Conservation (phyloP, 2,888 invertebrate species). For the Ecdyonurus torrentis region DNA sequence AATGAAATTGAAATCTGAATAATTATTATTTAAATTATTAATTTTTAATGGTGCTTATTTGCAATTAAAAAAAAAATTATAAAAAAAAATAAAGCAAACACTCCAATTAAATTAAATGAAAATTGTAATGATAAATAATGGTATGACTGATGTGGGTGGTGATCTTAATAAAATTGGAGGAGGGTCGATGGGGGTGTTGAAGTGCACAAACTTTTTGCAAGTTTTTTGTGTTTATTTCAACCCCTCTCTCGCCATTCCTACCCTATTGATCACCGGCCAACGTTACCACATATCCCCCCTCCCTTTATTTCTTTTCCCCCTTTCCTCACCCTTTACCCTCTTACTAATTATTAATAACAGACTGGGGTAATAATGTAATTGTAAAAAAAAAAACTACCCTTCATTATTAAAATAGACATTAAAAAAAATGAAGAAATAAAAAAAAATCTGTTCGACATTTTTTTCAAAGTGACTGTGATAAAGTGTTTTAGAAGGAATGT, state of each 20-base stretch:
- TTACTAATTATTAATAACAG: no score
- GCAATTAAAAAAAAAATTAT: background rate
- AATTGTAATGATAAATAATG: background rate
- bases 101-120: background rate
- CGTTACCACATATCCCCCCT: background rate
- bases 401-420: background rate
- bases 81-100: no score
- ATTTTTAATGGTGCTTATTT: background rate
- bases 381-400: background rate
- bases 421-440: background rate
- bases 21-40: no score
- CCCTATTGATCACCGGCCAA: background rate
- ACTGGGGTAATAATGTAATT: background rate
- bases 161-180: background rate
- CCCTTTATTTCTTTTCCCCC: background rate
- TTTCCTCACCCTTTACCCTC: background rate
- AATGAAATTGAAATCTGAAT: no score
- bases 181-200: background rate
- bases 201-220: background rate
- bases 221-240: background rate
- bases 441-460: constrained; percentile 6
- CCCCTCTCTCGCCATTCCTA: background rate
- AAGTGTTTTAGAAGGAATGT: constrained; percentile 11
- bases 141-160: background rate
- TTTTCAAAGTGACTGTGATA: constrained; percentile 10